Evolutionary conservation across 2,888 invertebrate genomes (phyloP).

Genomic region (Ctenicera cuprea): DNA sequence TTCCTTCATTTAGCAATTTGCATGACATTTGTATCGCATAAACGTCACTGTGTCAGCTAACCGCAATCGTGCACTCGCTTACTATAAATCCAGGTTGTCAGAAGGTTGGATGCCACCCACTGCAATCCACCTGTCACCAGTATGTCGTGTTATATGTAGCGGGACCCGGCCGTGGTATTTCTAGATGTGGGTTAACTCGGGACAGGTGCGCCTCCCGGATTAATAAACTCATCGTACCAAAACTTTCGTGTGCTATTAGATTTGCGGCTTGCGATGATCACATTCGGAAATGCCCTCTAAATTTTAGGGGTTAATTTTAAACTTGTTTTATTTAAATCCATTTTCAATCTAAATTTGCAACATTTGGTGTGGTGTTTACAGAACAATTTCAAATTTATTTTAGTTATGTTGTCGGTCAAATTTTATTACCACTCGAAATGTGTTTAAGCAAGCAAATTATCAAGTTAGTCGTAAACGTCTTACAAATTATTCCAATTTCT

Average conservation of each 20-base stretch:
- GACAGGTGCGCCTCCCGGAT: slow-evolving; percentile 54
- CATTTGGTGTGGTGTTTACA: too few relatives aligned
- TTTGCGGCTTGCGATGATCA: slow-evolving; percentile 15
- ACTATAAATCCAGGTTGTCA: slow-evolving; percentile 41
- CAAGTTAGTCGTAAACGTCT: too few relatives aligned
- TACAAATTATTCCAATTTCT: too few relatives aligned
- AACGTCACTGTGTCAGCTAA: slow-evolving; percentile 28
- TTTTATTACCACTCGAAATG: too few relatives aligned
- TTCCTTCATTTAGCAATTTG: slow-evolving; percentile 13
- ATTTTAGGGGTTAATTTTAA: background rate
- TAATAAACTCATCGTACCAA: slow-evolving; percentile 56
- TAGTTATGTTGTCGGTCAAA: too few relatives aligned
- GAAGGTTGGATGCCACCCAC: slow-evolving; percentile 49
- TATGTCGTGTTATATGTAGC: slow-evolving; percentile 57
- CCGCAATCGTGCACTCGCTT: slow-evolving; percentile 28
- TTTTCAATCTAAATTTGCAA: background rate
- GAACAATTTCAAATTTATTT: too few relatives aligned
- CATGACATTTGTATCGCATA: slow-evolving; percentile 19
- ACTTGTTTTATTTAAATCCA: background rate
- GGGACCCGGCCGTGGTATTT: slow-evolving; percentile 48
- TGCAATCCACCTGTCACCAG: slow-evolving; percentile 58
- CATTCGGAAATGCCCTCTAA: slow-evolving; percentile 3
- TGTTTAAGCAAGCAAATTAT: too few relatives aligned
- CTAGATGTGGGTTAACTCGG: slow-evolving; percentile 54
- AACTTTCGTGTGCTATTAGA: slow-evolving; percentile 29